Evolutionary conservation across 2,797 vertebrate species (phyloP).

Genomic region (Myotis daubentonii): DNA sequence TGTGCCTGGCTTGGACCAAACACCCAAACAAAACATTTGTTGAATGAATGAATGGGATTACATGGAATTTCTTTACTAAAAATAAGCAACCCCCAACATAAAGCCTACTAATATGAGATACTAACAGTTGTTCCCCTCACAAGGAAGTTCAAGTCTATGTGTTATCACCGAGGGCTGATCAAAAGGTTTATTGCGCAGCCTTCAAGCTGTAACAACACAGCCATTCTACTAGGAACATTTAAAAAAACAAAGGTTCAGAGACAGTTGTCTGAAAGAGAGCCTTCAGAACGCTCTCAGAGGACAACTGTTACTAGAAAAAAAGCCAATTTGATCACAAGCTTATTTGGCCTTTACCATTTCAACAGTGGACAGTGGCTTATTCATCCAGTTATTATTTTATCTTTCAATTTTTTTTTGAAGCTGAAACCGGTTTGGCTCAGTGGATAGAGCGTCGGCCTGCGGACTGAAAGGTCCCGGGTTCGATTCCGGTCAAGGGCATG

Average conservation of each 20-base stretch:
- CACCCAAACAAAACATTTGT: not conserved
- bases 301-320: slow-evolving; percentile 58
- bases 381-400: slow-evolving; percentile 65
- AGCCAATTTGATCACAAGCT: slow-evolving; percentile 62
- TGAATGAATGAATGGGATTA: not conserved
- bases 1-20: not conserved
- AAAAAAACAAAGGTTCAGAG: slow-evolving; percentile 64
- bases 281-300: slow-evolving; percentile 59
- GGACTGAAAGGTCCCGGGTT: too few relatives aligned
- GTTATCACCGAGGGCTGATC: slow-evolving; percentile 40
- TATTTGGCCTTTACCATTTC: slow-evolving; percentile 65
- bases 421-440: too few relatives aligned
- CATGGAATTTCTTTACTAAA: slow-evolving; percentile 18
- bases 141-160: slow-evolving; percentile 30
- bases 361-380: slow-evolving; percentile 63
- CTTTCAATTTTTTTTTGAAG: not conserved
- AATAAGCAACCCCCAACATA: slow-evolving; percentile 36
- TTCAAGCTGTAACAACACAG: slow-evolving; percentile 60
- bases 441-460: too few relatives aligned
- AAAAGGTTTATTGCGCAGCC: slow-evolving; percentile 57
- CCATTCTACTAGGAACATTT: slow-evolving; percentile 58
- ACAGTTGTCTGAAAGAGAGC: slow-evolving; percentile 61
- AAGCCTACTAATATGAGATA: slow-evolving; percentile 18
- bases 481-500: too few relatives aligned
- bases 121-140: not conserved